Evolutionary conservation across 2,797 vertebrate genomes (phyloP).

Genomic region (Enteromius afrohamiltoni): DNA sequence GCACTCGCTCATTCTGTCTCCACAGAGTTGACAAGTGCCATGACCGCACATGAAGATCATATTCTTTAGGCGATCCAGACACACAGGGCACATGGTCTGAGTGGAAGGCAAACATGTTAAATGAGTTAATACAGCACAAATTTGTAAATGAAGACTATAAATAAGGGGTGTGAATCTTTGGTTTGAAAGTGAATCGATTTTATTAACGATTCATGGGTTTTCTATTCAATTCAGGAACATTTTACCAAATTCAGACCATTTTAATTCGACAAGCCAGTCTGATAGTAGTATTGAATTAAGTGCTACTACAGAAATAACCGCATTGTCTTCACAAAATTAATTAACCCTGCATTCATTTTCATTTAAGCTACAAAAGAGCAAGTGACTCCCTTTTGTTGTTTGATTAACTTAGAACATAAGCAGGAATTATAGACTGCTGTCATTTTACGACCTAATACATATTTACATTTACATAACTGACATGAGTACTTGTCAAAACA

Average conservation of each 20-base stretch:
- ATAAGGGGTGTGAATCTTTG: neutral
- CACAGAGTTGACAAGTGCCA: slow-evolving; percentile 96
- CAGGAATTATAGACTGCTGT: neutral
- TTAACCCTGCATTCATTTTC: neutral
- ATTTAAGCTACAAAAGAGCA: neutral
- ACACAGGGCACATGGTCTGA: slow-evolving; percentile 99
- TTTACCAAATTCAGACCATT: neutral
- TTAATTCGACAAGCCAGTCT: neutral
- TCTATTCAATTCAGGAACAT: neutral
- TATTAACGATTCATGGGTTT: neutral
- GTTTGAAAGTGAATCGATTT: neutral
- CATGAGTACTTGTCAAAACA: neutral
- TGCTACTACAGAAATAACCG: neutral
- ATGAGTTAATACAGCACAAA: neutral
- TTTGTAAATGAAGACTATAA: neutral
- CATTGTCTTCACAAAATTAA: neutral
- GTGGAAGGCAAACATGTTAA: slow-evolving; percentile 49
- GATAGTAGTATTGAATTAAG: neutral
- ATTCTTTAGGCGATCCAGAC: slow-evolving; percentile 98
- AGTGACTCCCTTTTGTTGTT: neutral
- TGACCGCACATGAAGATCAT: slow-evolving; percentile 99
- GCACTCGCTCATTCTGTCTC: slow-evolving; percentile 99
- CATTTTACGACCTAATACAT: neutral
- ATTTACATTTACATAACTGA: neutral
- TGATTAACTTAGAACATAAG: neutral